Conservation (phyloP, 2,113 vertebrate species). For the Tragelaphus imberbis region DNA sequence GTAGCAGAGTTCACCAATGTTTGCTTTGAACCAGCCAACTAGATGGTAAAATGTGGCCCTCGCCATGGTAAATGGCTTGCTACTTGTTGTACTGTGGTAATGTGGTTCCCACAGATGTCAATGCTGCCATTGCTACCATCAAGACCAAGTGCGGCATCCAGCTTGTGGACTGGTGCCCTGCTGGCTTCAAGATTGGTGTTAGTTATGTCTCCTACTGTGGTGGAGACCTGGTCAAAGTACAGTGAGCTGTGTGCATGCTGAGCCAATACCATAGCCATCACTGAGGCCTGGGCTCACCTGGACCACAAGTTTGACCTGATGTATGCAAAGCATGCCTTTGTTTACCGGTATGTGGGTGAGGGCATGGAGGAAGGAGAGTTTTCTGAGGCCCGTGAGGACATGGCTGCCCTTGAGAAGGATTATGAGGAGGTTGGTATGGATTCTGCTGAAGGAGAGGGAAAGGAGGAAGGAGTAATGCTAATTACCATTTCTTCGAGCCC, state of each 20-base stretch:
- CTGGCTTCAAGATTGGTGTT: slow-evolving; percentile 67
- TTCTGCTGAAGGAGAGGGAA: slow-evolving; percentile 85
- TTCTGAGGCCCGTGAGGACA: neutral
- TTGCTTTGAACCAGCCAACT: neutral
- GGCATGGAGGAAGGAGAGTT: slow-evolving; percentile 78
- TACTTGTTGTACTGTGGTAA: neutral
- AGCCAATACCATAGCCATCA: neutral
- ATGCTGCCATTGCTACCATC: slow-evolving; percentile 61
- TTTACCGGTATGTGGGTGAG: slow-evolving; percentile 87
- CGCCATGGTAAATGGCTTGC: neutral
- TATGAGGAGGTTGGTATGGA: slow-evolving; percentile 86
- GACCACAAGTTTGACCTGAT: slow-evolving; percentile 89
- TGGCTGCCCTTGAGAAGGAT: slow-evolving; percentile 57
- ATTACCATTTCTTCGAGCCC: neutral
- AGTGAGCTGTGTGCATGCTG: neutral
- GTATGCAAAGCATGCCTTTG: slow-evolving; percentile 86
- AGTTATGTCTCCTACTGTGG: neutral
- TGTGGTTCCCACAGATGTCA: slow-evolving; percentile 68
- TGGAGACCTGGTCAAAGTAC: neutral
- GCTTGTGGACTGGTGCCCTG: slow-evolving; percentile 75
- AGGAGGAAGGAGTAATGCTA: slow-evolving; percentile 82
- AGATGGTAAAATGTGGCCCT: neutral
- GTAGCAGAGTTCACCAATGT: neutral
- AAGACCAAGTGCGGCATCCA: slow-evolving; percentile 70
- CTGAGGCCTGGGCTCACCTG: slow-evolving; percentile 73